A percentile compares a stretch with the other conserved stretches of the same genome.
phyloP scores from a whole-genome alignment of 2,888 invertebrate species.

The Nysson spinosus region DNA sequence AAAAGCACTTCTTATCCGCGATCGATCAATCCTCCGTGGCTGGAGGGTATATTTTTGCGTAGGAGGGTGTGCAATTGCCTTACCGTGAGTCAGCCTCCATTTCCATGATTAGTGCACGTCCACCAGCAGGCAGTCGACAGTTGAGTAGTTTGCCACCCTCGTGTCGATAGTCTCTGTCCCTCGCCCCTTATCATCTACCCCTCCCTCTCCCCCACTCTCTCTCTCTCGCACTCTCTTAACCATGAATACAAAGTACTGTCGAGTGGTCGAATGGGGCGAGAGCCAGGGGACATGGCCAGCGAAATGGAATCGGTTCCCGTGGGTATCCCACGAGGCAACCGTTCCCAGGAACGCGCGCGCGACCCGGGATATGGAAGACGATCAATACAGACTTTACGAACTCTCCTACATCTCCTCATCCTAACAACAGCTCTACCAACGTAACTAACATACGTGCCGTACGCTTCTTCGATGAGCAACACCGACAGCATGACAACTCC shows the following conservation, averaged over 20 bases:
- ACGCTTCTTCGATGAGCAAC: conserved; percentile 37
- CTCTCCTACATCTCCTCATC: conserved; percentile 59
- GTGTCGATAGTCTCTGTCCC: conserved; percentile 6
- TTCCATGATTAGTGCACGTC: conserved; percentile 60
- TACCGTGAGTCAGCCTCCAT: conserved; percentile 64
- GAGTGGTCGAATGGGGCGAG: conserved; percentile 47
- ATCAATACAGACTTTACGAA: conserved; percentile 70
- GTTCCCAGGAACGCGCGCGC: conserved; percentile 75
- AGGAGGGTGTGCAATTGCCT: conserved; percentile 40
- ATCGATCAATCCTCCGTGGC: conserved; percentile 58
- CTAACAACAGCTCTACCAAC: conserved; percentile 47
- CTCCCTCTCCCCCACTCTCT: conserved; percentile 1
- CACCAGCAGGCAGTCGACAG: conserved; percentile 42
- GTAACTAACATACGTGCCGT: conserved; percentile 32
- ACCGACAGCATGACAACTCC: conserved; percentile 22
- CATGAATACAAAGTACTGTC: conserved; percentile 60
- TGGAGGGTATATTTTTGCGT: conserved; percentile 30
- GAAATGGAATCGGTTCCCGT: conserved; percentile 69
- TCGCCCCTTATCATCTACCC: not conserved
- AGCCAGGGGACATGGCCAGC: conserved; percentile 40
- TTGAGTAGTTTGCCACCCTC: conserved; percentile 42
- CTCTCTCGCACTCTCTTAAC: conserved; percentile 29
- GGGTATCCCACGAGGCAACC: conserved; percentile 69
- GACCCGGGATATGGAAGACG: conserved; percentile 66
- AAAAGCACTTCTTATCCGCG: conserved; percentile 50